Percentiles rank a stretch among this genome's conserved stretches.
Evolutionary conservation across 2,113 vertebrate species (phyloP).

Genomic region (Melanerpes aurifrons): DNA sequence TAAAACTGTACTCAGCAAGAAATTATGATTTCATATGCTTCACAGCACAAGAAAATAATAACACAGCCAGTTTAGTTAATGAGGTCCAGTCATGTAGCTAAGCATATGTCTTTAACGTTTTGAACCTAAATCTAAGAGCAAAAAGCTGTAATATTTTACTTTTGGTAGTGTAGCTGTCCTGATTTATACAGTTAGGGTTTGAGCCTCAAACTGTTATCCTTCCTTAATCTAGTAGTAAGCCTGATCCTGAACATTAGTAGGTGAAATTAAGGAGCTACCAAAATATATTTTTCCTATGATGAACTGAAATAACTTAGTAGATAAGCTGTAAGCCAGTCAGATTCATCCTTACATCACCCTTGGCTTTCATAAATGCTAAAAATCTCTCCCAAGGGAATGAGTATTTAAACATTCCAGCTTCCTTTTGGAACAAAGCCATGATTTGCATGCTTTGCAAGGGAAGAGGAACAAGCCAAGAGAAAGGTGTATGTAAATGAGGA

Average conservation of each 20-base stretch:
- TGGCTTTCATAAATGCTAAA: background rate
- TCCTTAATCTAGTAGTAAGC: background rate
- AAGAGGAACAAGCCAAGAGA: background rate
- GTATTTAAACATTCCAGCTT: conserved; percentile 29
- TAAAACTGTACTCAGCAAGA: background rate
- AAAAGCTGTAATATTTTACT: background rate
- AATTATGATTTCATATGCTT: background rate
- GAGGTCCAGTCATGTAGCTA: background rate
- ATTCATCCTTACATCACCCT: background rate
- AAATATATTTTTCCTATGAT: background rate
- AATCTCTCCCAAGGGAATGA: conserved; percentile 9
- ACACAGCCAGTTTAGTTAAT: background rate
- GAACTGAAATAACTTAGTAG: background rate
- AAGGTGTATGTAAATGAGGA: background rate
- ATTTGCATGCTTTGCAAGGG: background rate
- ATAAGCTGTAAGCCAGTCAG: background rate
- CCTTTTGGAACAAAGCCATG: conserved; percentile 39
- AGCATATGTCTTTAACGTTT: background rate
- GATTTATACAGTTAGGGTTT: background rate
- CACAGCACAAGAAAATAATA: background rate
- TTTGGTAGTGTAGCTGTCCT: background rate
- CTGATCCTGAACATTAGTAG: background rate
- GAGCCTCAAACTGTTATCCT: background rate
- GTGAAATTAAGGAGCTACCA: background rate
- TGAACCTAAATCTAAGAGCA: background rate